Evolutionary conservation across 2,797 vertebrate species (phyloP).

Genomic region (Thunnus albacares): DNA sequence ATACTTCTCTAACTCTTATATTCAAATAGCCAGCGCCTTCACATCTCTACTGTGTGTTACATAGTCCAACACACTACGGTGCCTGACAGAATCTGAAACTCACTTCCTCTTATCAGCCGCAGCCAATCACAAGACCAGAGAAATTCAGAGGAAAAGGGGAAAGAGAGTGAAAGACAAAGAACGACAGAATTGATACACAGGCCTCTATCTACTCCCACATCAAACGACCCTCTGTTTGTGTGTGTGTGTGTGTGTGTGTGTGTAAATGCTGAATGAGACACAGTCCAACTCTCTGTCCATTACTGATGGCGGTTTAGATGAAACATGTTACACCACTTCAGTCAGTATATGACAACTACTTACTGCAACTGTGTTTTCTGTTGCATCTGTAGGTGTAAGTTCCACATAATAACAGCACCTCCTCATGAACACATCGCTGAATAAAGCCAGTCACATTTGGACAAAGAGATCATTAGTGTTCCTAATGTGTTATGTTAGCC

Average conservation of each 20-base stretch:
- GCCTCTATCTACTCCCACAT: conserved; percentile 51
- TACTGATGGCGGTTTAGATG: neutral
- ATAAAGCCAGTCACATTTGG: neutral
- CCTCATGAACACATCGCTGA: neutral
- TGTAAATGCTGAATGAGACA: conserved; percentile 26
- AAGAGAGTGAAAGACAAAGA: conserved; percentile 42
- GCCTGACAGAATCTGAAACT: neutral
- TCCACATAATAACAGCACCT: too few species aligned
- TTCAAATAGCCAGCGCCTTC: neutral
- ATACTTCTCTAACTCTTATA: neutral
- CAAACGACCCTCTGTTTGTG: conserved; percentile 42
- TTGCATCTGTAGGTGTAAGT: too few species aligned
- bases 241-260: conserved; percentile 21
- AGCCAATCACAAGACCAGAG: conserved; percentile 48
- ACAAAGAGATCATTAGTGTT: neutral
- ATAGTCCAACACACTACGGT: conserved; percentile 4
- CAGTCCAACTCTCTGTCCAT: conserved; percentile 1
- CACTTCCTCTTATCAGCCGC: conserved; percentile 43
- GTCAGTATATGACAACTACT: neutral
- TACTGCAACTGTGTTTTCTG: neutral
- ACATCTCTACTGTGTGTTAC: neutral
- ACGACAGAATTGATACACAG: conserved; percentile 42
- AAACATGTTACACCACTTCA: conserved; percentile 8
- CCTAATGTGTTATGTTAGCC: neutral
- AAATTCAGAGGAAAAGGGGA: neutral